These are phyloP conservation scores for Genyomyrus donnyi DNA, from an alignment of 2,113 vertebrate genomes.

Conservation along the genomic window DNA sequence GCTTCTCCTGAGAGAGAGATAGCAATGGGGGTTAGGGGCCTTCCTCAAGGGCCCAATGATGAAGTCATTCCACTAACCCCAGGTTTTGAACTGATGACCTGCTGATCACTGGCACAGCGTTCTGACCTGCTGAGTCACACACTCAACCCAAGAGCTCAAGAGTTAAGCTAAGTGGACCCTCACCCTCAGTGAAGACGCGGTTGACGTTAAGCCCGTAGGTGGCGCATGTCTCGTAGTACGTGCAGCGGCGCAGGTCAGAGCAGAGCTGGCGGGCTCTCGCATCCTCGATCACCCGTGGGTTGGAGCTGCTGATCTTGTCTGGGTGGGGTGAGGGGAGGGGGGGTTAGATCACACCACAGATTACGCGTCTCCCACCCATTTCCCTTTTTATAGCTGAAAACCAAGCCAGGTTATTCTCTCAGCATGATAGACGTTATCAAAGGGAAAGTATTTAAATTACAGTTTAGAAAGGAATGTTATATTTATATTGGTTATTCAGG, in stretches of 20 bases:
- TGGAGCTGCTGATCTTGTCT: conserved; percentile 87
- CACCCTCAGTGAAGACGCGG: conserved; percentile 84
- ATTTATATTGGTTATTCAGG: not conserved
- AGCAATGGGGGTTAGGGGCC: not conserved
- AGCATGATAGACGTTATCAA: too few relatives aligned
- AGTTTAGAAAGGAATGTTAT: not conserved
- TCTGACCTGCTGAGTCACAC: not conserved
- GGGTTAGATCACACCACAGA: not conserved
- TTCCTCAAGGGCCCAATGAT: not conserved
- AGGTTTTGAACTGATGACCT: not conserved
- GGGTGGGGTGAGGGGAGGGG: conserved; percentile 11
- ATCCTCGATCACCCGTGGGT: conserved; percentile 81
- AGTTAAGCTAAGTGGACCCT: conserved; percentile 23
- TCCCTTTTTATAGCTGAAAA: not conserved
- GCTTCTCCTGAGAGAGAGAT: not conserved
- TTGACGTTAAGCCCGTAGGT: conserved; percentile 94
- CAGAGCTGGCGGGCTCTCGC: conserved; percentile 77
- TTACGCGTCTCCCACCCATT: not conserved
- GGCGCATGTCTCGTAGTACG: conserved; percentile 92
- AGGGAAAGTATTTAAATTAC: not conserved
- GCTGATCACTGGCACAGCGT: not conserved
- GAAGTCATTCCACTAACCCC: not conserved
- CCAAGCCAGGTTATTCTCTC: not conserved
- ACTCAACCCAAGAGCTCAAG: not conserved
- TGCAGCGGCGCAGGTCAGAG: conserved; percentile 73